These are phyloP conservation scores for Vimba vimba DNA, from an alignment of 2,113 vertebrate genomes.

Conservation along the genomic window DNA sequence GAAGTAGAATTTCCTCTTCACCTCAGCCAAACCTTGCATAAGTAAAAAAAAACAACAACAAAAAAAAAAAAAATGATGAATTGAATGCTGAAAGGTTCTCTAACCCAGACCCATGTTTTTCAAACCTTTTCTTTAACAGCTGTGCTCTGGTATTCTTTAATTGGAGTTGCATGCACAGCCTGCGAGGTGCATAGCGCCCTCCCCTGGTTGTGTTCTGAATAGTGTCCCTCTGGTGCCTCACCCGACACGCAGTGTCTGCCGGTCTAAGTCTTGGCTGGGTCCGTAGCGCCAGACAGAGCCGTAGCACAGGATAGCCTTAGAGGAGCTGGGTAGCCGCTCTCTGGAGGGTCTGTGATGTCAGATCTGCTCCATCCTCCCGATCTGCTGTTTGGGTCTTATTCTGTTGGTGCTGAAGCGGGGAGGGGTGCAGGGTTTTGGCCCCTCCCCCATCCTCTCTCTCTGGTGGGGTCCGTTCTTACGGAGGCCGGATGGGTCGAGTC, in stretches of 20 bases:
- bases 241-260: slow-evolving; percentile 91
- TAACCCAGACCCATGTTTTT: slow-evolving; percentile 78
- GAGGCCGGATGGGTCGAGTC: slow-evolving; percentile 82
- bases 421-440: slow-evolving; percentile 74
- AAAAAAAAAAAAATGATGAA: slow-evolving; percentile 21
- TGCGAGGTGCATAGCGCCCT: slow-evolving; percentile 79
- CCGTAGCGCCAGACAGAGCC: slow-evolving; percentile 78
- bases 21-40: slow-evolving; percentile 27
- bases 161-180: slow-evolving; percentile 79
- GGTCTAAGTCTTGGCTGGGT: slow-evolving; percentile 93
- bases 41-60: neutral
- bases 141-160: slow-evolving; percentile 84
- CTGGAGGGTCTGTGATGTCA: slow-evolving; percentile 84
- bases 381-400: slow-evolving; percentile 80
- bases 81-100: slow-evolving; percentile 62
- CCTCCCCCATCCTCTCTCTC: slow-evolving; percentile 74
- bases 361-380: slow-evolving; percentile 74
- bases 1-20: neutral
- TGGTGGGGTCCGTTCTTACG: slow-evolving; percentile 84
- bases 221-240: slow-evolving; percentile 93
- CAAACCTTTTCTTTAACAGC: slow-evolving; percentile 82
- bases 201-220: slow-evolving; percentile 91
- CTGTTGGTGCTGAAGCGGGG: slow-evolving; percentile 81
- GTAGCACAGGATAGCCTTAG: slow-evolving; percentile 95
- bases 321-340: slow-evolving; percentile 82